Evolutionary conservation across 1,140 invertebrate species (phyloP).

Genomic region (Plutomurus gul): DNA sequence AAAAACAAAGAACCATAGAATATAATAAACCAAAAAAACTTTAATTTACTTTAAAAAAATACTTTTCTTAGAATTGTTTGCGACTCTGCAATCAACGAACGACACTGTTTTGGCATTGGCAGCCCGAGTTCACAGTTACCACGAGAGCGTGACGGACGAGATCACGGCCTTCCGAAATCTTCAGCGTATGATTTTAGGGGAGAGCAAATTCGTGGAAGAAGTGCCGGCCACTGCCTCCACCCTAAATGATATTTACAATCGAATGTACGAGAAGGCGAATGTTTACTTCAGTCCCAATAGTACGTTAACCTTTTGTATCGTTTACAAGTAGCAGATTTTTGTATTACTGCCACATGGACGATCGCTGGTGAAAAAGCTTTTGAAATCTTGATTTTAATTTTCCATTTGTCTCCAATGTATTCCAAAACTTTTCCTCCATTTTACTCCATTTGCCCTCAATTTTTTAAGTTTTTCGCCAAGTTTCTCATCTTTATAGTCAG

Average conservation of each 20-base stretch:
- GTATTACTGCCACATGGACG: no score
- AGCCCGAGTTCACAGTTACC: neutral
- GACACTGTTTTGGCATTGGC: neutral
- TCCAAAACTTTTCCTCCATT: no score
- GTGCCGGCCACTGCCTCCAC: neutral
- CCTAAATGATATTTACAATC: neutral
- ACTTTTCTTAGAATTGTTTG: neutral
- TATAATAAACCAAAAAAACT: no score
- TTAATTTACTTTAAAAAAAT: no score
- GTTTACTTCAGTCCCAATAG: neutral
- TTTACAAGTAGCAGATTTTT: no score
- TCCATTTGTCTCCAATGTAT: no score
- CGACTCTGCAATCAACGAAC: neutral
- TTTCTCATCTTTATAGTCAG: no score
- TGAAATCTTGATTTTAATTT: no score
- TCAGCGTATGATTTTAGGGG: neutral
- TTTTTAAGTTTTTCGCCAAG: no score
- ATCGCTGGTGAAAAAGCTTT: no score
- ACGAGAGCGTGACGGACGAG: neutral
- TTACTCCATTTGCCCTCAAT: no score
- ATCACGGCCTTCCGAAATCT: neutral
- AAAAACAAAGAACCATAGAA: no score
- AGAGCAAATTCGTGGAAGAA: slow-evolving; percentile 5
- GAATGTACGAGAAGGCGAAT: neutral
- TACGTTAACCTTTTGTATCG: neutral